Percentiles rank a stretch among this genome's conserved stretches.
Conservation (phyloP, 2,113 vertebrate species). For the Pristiophorus japonicus region DNA sequence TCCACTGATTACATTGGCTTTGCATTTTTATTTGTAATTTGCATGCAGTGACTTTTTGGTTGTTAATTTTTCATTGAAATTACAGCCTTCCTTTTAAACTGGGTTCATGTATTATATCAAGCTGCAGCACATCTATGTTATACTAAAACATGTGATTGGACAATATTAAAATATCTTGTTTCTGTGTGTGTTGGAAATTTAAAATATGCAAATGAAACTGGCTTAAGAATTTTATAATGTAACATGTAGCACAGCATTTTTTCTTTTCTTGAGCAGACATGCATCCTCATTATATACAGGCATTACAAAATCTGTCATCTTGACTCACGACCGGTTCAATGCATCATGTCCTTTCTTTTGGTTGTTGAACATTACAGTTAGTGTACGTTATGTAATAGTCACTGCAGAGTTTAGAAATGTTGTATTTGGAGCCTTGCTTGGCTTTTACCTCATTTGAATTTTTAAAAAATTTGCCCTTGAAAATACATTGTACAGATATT, state of each 20-base stretch:
- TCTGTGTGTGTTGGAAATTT: not conserved
- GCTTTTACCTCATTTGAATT: not conserved
- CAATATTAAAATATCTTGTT: not conserved
- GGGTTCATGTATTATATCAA: not conserved
- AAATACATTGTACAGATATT: not conserved
- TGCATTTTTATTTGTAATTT: slow-evolving; percentile 36
- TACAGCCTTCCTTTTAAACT: slow-evolving; percentile 7
- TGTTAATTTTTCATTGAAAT: slow-evolving; percentile 34
- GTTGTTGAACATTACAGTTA: not conserved
- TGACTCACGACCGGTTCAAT: not conserved
- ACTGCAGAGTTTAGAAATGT: not conserved
- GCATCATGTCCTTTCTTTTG: not conserved
- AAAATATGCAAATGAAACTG: not conserved
- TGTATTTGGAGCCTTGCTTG: not conserved
- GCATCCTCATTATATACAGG: not conserved
- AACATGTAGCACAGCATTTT: not conserved
- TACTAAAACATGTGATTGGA: not conserved
- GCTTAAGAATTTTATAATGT: not conserved
- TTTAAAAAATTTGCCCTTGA: not conserved
- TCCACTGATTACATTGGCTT: slow-evolving; percentile 33
- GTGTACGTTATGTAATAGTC: not conserved
- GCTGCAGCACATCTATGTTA: not conserved
- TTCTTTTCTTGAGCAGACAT: not conserved
- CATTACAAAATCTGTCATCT: not conserved
- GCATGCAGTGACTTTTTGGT: slow-evolving; percentile 22